Evolutionary conservation across 2,113 vertebrate genomes (phyloP), one percentile per base, ranked within the genome.

Genomic region (Elachura formosa): DNA sequence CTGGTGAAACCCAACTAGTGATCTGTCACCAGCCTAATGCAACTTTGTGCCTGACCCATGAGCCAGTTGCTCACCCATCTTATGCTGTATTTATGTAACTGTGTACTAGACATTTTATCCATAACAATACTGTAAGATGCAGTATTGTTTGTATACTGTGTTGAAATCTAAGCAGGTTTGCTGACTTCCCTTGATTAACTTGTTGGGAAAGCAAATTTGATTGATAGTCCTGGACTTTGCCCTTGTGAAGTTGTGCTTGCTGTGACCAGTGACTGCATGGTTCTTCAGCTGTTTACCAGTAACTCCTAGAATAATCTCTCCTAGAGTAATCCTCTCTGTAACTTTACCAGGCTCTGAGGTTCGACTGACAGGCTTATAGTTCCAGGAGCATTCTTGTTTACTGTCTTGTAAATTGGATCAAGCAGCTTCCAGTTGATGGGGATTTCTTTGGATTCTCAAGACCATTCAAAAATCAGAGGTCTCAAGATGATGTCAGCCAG

Each of bases 51-150:
- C 46, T 59, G 10, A 21, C 11, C 10, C 0, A 0, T 62, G 21
- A 40, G 4, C 31, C 19, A 45, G 28, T 36, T 59, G 45, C 14
- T 51, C 54, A 45, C 12, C 5, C 33, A n/a, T 10, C 0, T 0
- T 24, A 14, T n/a, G n/a, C n/a, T 46, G 28, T 46, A 20, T 62
- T 78, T 78, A 40, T 54, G 40, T 40, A 62, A 12, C 38, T 69
- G 33, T 68, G 23, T 29, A 13, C n/a, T 46, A 9, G 24, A 54
- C 5, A 16, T 24, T 46, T 54, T 69, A 24, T 71, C 40, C 55
- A 46, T 64, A 54, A 40, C 48, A 18, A 46, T 68, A 24, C 16
- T 34, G 8, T 34, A 21, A 62, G 10, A 69, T n/a, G n/a, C n/a
- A n/a, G n/a, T n/a, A n/a, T n/a, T n/a, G n/a, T n/a, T n/a, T n/a